Evolutionary conservation across 2,797 vertebrate genomes (phyloP), one percentile per base, ranked within the genome.

Genomic region (Gambelia wislizenii): DNA sequence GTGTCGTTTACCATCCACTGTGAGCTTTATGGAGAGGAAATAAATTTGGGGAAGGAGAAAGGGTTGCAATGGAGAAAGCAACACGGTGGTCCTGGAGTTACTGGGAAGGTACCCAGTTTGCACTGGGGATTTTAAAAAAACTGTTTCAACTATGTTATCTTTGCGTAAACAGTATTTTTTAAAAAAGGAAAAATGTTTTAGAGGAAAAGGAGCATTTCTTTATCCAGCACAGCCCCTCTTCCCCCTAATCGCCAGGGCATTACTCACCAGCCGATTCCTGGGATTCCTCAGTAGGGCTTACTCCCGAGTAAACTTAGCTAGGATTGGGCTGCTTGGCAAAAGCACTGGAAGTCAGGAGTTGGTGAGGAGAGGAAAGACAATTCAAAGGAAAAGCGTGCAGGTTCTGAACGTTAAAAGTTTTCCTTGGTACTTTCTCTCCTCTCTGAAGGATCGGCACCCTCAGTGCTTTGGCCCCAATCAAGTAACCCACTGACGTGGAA

Each of bases 1-100:
- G 12, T 93, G 93, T 95, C 94, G 87, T 90, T 89, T 91, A 90
- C 86, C 77, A 54, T 67, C 64, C 64, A 67, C 30, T 86, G 74
- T 77, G 90, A 44, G 76, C 27, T 78, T 84, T 77, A 64, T 30
- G 56, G 67, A 67, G 86, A 85, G 90, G 87, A 87, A 82, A 89
- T 82, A 80, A 85, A 42, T 79, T 84, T 89, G 76, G 87, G 67
- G 89, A 90, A 91, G 86, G 75, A 83, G 4, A 44, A 91, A 59
- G 84, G 56, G 44, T 33, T 82, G 54, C 12, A 22, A 5, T 27
- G 52, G 20, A 39, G 8, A 81, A 59, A 56, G 13, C 27, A 69
- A 14, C 25, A 20, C 8, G 42, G 72, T 25, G 44, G 67, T 9
- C 30, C 56, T 52, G 69, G 16, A 56, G 33, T 5, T 4, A 33